Evolutionary conservation across 2,797 vertebrate species (phyloP), one percentile per base, ranked within the genome.

Genomic region (Microcaecilia unicolor): DNA sequence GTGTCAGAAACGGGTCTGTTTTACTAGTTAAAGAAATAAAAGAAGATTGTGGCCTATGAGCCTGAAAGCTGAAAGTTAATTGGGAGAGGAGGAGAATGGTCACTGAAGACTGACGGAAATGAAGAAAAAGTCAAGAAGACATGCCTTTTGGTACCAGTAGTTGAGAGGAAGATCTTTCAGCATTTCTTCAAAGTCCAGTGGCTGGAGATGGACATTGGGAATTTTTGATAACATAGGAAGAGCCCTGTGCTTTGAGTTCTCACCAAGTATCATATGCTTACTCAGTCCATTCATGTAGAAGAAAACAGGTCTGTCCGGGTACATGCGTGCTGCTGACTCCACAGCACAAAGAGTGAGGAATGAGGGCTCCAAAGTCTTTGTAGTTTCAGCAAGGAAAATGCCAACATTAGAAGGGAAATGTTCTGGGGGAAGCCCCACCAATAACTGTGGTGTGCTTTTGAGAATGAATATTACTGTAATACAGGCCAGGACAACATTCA

Each of bases 341-440:
- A 85, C 63, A 0, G 80, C 74, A 18, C 82, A 85, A 5, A 72
- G 71, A 28, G 80, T 73, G 37, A 85, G 42, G 0, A 68, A 50
- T 3, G 69, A 28, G 0, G 72, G 78, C 33, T 79, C 63, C 23
- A 61, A 22, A 3, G 57, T 71, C 25, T 83, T 70, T 0, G 77
- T 78, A 0, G 72, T 85, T 53, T 85, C 82, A 41, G 85, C 41
- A 34, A 85, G 81, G 35, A 85, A 67, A 7, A 85, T 77, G 42
- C 61, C 52, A 11, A n/a, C n/a, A n/a, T n/a, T n/a, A n/a, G n/a
- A n/a, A n/a, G n/a, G n/a, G n/a, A n/a, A n/a, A n/a, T n/a, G n/a
- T n/a, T n/a, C n/a, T n/a, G n/a, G n/a, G n/a, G n/a, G n/a, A n/a
- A n/a, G n/a, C n/a, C n/a, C n/a, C n/a, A n/a, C n/a, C n/a, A n/a